Evolutionary conservation across 2,113 vertebrate species (phyloP), one percentile per base, ranked within the genome.

Genomic region (Ginglymostoma cirratum): DNA sequence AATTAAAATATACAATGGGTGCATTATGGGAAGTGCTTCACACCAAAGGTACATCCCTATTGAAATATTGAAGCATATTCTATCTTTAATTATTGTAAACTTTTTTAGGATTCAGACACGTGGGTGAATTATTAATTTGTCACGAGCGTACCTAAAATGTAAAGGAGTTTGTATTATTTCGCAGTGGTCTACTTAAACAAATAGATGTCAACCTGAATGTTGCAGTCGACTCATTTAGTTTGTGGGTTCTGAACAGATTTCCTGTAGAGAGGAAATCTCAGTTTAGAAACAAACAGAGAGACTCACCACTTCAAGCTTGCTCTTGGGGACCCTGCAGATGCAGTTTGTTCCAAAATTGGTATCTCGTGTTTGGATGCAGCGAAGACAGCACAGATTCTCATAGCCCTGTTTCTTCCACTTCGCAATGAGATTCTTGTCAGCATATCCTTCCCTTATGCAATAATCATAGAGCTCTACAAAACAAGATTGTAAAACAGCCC

Each of bases 341-440:
- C 99, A 99, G 96, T 99, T 99, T 3, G 99, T 99, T 85, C 99
- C 99, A 0, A 99, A 99, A 97, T 99, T 99, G 97, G 99, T 99
- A 97, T 99, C 99, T 85, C 99, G 97, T 0, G 99, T 99, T 97
- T 99, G 99, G 96, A 99, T 99, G 96, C 99, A 99, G 14, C 99
- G 98, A 96, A 99, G 97, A 96, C 99, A 99, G 97, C 99, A 99
- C 70, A 99, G 97, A 96, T 99, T 99, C 97, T 99, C 99, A 0
- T 99, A 99, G 8, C 99, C 99, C 96, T 99, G 99, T 96, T 99
- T 99, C 97, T 99, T 99, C 99, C 99, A 99, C 97, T 99, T 99
- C 2, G 99, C 99, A 67, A 99, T 99, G 96, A 99, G 97, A 97
- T 99, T 99, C 97, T 99, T 99, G 97, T 99, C 99, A 61, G 99